Conservation (phyloP, 1,140 invertebrate species). For the Meloidogyne exigua region DNA sequence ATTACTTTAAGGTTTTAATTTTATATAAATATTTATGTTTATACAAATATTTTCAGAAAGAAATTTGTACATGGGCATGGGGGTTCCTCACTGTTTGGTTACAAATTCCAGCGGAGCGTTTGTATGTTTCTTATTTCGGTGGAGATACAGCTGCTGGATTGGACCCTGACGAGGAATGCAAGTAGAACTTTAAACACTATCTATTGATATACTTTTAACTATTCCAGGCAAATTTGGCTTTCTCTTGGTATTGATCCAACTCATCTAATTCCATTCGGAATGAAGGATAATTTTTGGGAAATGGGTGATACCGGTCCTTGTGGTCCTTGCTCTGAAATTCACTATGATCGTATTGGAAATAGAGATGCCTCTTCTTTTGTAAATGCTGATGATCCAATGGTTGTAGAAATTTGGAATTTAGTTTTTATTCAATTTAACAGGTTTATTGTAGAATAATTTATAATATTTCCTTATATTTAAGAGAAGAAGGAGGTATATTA, state of each 20-base stretch:
- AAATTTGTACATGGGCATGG: slow-evolving; percentile 96
- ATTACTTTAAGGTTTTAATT: slow-evolving; percentile 85
- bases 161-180: slow-evolving; percentile 88
- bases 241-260: slow-evolving; percentile 73
- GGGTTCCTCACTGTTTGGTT: slow-evolving; percentile 81
- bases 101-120: slow-evolving; percentile 77
- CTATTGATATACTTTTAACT: background rate
- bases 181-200: slow-evolving; percentile 55
- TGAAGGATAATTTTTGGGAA: slow-evolving; percentile 99
- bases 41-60: slow-evolving; percentile 70
- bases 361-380: slow-evolving; percentile 86
- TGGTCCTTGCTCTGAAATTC: slow-evolving; percentile 96
- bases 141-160: slow-evolving; percentile 80
- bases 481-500: slow-evolving; percentile 71
- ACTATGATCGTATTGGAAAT: slow-evolving; percentile 83
- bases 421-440: slow-evolving; percentile 98
- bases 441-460: slow-evolving; percentile 67
- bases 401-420: slow-evolving; percentile 98
- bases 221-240: slow-evolving; percentile 72
- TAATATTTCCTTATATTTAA: slow-evolving; percentile 54
- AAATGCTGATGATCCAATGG: slow-evolving; percentile 97
- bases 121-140: slow-evolving; percentile 99
- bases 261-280: slow-evolving; percentile 85
- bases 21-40: background rate
- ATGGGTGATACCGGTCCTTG: slow-evolving; percentile 99